Conservation (phyloP, 2,113 vertebrate genomes). For the Gallinago jamesoni region DNA sequence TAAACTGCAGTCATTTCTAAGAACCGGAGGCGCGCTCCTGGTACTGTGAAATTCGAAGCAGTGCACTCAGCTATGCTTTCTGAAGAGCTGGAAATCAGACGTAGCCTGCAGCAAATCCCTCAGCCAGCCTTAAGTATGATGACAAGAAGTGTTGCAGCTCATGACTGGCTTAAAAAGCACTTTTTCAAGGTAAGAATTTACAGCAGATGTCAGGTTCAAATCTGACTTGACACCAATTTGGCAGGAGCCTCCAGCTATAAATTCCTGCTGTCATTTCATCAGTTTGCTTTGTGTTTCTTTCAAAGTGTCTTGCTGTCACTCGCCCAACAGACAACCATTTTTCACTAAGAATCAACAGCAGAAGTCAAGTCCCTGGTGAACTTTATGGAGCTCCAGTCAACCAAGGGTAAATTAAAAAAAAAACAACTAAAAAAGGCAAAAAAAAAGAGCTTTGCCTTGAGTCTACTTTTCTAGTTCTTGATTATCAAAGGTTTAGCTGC, state of each 20-base stretch:
- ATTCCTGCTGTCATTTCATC: background rate
- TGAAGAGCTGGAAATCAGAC: background rate
- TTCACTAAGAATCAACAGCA: background rate
- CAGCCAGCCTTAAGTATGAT: background rate
- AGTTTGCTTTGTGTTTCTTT: background rate
- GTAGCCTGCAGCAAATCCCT: conserved; percentile 41
- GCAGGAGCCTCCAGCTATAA: background rate
- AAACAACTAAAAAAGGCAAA: too few species aligned
- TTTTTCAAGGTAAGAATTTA: conserved; percentile 32
- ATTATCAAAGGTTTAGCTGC: background rate
- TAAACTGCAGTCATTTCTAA: background rate
- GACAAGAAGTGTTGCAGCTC: background rate
- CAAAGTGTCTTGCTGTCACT: background rate
- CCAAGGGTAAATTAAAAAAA: background rate
- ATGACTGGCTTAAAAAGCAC: background rate
- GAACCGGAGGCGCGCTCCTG: fast-evolving
- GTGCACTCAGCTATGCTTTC: background rate
- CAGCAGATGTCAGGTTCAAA: conserved; percentile 12
- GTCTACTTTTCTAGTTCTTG: background rate
- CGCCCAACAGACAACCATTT: background rate
- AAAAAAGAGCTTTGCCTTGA: background rate
- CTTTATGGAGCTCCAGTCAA: background rate
- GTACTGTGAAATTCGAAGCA: background rate
- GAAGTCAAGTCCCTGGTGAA: background rate
- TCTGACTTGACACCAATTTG: conserved; percentile 28